Conservation (phyloP, 2,113 vertebrate species). For the Silurus meridionalis region DNA sequence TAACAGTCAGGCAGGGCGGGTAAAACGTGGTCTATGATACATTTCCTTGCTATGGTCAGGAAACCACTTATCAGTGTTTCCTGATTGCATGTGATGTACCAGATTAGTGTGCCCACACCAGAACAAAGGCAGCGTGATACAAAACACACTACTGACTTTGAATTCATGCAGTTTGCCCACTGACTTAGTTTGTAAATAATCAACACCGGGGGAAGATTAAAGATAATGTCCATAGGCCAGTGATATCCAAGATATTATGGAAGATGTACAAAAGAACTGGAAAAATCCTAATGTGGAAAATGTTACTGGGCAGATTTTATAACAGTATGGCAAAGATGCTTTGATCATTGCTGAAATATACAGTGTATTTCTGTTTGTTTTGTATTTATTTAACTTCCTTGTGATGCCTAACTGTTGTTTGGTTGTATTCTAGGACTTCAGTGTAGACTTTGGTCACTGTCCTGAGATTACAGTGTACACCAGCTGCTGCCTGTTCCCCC, state of each 20-base stretch:
- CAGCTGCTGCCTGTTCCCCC: slow-evolving; percentile 90
- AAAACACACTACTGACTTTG: background rate
- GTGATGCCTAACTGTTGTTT: slow-evolving; percentile 6
- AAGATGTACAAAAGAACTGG: background rate
- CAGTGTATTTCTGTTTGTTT: background rate
- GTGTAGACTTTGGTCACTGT: slow-evolving; percentile 87
- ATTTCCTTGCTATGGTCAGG: slow-evolving; percentile 1
- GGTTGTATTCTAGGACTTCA: slow-evolving; percentile 84
- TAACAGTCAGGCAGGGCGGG: background rate
- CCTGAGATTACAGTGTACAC: slow-evolving; percentile 97
- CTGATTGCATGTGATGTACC: background rate
- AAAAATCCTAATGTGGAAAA: background rate
- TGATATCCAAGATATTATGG: background rate
- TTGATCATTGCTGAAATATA: slow-evolving; percentile 5
- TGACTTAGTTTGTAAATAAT: background rate
- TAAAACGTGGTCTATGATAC: background rate
- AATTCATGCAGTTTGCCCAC: background rate
- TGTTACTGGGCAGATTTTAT: background rate
- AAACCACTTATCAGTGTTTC: slow-evolving; percentile 11
- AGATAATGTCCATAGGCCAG: background rate
- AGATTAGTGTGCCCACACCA: background rate
- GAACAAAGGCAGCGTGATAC: background rate
- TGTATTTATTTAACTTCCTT: background rate
- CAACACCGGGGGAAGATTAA: background rate
- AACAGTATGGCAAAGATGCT: background rate